Base-by-base conservation (phyloP, 2,113 vertebrate species). In the Cryptomyrus ogoouensis region DNA sequence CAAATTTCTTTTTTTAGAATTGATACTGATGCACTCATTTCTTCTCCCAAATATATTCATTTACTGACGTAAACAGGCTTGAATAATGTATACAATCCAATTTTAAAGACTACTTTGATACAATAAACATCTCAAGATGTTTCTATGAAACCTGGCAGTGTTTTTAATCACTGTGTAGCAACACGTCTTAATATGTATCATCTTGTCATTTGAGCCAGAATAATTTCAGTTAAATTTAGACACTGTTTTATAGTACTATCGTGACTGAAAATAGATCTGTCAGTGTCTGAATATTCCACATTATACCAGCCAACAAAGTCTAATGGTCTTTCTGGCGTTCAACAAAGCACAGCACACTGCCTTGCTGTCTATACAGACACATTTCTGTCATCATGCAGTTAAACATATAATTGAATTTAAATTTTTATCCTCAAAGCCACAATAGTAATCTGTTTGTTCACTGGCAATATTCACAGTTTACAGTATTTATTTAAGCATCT, bases 191-290 rank as follows among this genome's bases (percentile, higher is more conserved):
- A 74, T 89, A 80, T 35, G 66, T 17, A 52, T 80, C 47, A 50
- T 89, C 10, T 17, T 77, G 88, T 77, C 88, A 47, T 50, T 77
- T 66, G 21, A 49, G 47, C 66, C 88, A 50, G 46, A 66, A 44
- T 77, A 66, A 31, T 77, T 89, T 89, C 35, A 39, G 66, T 52
- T 77, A 31, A 47, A 77, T 89, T 89, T 77, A 66, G 88, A 89
- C n/a, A 89, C 44, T 50, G 66, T 80, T 89, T 89, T 49, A 50
- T 50, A 31, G 17, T 52, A 50, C 66, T 50, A 17, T 89, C 12
- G 17, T n/a, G 47, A 66, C 88, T 50, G 31, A 89, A 89, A 89
- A 89, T 89, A 89, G 62, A 21, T 44, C 7, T 74, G 47, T 80
- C 88, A 77, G 19, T 77, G 62, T 50, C 47, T 80, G 44, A 77